Base-by-base conservation (phyloP, 1,140 invertebrate species). In the Lasaia peninsularis region DNA sequence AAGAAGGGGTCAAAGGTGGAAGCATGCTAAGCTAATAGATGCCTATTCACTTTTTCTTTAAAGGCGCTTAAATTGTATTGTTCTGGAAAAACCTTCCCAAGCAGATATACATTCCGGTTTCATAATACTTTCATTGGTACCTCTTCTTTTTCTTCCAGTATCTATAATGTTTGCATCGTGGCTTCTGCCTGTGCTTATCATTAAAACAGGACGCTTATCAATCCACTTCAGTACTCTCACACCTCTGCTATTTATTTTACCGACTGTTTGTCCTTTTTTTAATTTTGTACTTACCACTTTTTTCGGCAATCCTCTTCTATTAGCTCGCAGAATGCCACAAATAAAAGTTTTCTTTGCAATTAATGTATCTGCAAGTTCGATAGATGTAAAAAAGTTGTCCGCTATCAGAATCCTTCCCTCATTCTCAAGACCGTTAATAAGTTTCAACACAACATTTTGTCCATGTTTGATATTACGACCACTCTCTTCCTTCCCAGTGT, bases 131-230 rank as follows among this genome's bases (percentile, higher is more conserved):
- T n/a, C n/a, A n/a, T n/a, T n/a, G n/a, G n/a, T n/a, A n/a, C n/a
- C n/a, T n/a, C n/a, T n/a, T n/a, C n/a, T n/a, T n/a, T n/a, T n/a
- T n/a, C n/a, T n/a, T n/a, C n/a, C n/a, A n/a, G n/a, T n/a, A n/a
- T n/a, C n/a, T n/a, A n/a, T n/a, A n/a, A n/a, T n/a, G n/a, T n/a
- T n/a, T n/a, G n/a, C n/a, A n/a, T n/a, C n/a, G n/a, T n/a, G n/a
- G n/a, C n/a, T n/a, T 56, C 44, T 56, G 11, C 24, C 6, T 16
- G 54, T 56, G 9, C 35, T 28, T 21, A 56, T 28, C 54, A 56
- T 56, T n/a, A 21, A 44, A 2, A 56, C 54, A 2, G 34, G 54
- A 2, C 21, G 2, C 24, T 52, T 52, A 11, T 52, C 50, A 10
- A 28, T 31, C 50, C 50, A 52, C 10, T 52, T 52, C 1, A 52